Evolutionary conservation across 2,888 invertebrate species (phyloP), one percentile per base, ranked within the genome.

Genomic region (Gymnocheta viridis): DNA sequence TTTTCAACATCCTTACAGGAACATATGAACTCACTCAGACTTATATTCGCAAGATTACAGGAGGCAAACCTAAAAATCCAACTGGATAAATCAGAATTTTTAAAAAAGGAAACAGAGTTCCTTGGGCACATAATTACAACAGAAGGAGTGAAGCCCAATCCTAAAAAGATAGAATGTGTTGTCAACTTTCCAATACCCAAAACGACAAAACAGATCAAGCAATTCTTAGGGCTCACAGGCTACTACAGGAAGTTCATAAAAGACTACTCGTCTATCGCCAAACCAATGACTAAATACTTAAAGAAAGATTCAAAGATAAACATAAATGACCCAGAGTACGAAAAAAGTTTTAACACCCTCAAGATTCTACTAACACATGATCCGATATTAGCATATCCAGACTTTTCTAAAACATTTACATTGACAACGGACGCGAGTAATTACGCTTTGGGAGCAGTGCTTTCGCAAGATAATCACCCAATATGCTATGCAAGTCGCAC

Each of bases 161-260:
- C 54, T 44, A 22, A 66, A 7, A 66, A 76, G 58, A 58, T 49
- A 58, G 80, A 7, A 14, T 85, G 62, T 10, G 44, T 14, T 60
- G 79, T 32, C 60, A 80, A 60, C 5, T 73, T 62, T 4, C 56
- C 32, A 47, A 3, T 85, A 2, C 86, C 85, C 1, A 79, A 56
- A 29, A 83, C 85, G 1, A 29, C 69, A 27, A 85, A 82, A 35
- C 64, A 67, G 9, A n/a, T n/a, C n/a, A n/a, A n/a, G n/a, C n/a
- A n/a, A n/a, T n/a, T n/a, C n/a, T n/a, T n/a, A n/a, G n/a, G n/a
- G n/a, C n/a, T n/a, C n/a, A n/a, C n/a, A n/a, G n/a, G n/a, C n/a
- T n/a, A n/a, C n/a, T n/a, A n/a, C n/a, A n/a, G n/a, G n/a, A n/a
- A n/a, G n/a, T n/a, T n/a, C n/a, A n/a, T n/a, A n/a, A n/a, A n/a